Conservation (phyloP, 2,113 vertebrate genomes). For the Anguilla rostrata region DNA sequence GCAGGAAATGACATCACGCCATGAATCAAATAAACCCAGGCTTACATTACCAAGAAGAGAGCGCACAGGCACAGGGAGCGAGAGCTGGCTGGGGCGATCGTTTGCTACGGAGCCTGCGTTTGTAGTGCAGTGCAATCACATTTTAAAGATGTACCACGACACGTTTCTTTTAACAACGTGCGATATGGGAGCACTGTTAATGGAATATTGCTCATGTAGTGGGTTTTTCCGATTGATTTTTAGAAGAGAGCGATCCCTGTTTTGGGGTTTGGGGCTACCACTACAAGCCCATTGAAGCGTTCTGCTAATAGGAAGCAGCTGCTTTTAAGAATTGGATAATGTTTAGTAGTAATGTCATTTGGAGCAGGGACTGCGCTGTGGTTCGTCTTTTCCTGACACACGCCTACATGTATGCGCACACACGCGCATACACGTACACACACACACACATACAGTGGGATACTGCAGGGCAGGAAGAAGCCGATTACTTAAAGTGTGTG, state of each 20-base stretch:
- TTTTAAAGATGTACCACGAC: background rate
- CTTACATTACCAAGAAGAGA: background rate
- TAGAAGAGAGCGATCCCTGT: background rate
- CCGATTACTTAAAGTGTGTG: constrained; percentile 39
- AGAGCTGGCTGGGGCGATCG: background rate
- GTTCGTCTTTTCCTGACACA: background rate
- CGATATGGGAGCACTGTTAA: background rate
- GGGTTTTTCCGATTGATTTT: background rate
- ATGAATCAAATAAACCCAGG: background rate
- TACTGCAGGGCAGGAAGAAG: constrained; percentile 34
- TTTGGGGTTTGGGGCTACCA: background rate
- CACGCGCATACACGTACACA: background rate
- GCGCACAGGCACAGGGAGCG: background rate
- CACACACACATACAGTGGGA: constrained; percentile 27
- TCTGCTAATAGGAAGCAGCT: background rate
- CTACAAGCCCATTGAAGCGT: background rate
- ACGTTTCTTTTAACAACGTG: background rate
- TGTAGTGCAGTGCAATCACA: background rate
- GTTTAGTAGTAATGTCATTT: background rate
- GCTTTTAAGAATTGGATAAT: background rate
- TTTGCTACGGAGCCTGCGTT: background rate
- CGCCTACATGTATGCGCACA: background rate
- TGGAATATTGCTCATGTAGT: background rate
- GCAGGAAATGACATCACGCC: background rate
- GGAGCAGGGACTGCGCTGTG: background rate